Evolutionary conservation across 2,113 vertebrate genomes (phyloP), one percentile per base, ranked within the genome.

Genomic region (Tylochromis polylepis): DNA sequence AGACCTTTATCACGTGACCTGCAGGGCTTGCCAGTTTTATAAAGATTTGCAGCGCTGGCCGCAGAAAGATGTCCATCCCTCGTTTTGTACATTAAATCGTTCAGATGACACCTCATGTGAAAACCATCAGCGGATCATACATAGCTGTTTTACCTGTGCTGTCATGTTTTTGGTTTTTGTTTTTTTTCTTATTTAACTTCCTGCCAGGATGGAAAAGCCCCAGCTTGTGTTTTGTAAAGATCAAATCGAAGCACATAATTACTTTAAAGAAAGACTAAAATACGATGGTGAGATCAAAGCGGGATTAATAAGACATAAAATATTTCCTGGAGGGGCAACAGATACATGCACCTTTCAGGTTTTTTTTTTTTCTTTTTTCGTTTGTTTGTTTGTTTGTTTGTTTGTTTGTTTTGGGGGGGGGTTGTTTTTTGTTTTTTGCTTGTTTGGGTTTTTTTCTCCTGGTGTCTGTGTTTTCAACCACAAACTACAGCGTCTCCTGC

Each of bases 61-160:
- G 16, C 43, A 10, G 20, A 15, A 55, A 38, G 14, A 31, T n/a
- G 11, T 38, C 10, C 6, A 15, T 5, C 24, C 27, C 59, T 41
- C 51, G 41, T 7, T 62, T 34, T 46, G 10, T 46, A 4, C 41
- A 38, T 72, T 75, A 91, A 91, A 91, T 60, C 85, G 80, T 90
- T 81, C 38, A 56, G 31, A 22, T 79, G 22, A n/a, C 31, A 31
- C 14, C 41, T 27, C 18, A 20, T 3, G 5, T 38, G 27, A 58
- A 81, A 75, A 75, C 43, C 41, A 75, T 75, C 41, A 89, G 29
- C 27, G 5, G 2, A 43, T 38, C 29, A 6, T 24, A 5, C 41
- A 7, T 11, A 43, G n/a, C n/a, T 8, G 82, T 43, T 70, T 20
- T 60, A 84, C 91, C 83, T 90, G 92, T 86, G 89, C 36, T 5